A percentile compares a stretch with the other conserved stretches of the same genome.
Evolutionary conservation across 2,113 vertebrate species (phyloP).

Genomic region (Zosterops borbonicus): DNA sequence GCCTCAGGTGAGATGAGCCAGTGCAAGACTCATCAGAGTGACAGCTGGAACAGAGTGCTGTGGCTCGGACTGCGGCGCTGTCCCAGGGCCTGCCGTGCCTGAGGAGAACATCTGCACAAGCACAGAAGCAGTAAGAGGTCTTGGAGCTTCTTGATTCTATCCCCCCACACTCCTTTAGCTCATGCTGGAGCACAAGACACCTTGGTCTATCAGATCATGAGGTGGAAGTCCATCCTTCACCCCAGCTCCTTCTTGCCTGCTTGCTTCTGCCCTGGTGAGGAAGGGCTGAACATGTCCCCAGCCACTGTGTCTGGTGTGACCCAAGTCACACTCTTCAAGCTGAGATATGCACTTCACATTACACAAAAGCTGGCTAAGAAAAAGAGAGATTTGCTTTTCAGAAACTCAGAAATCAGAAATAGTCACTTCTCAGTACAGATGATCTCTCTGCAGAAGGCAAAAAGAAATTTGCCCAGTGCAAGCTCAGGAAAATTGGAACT

Average conservation of each 20-base stretch:
- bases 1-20: conserved; percentile 39
- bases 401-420: background rate
- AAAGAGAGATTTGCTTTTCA: background rate
- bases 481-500: background rate
- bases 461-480: background rate
- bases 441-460: background rate
- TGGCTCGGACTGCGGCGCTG: background rate
- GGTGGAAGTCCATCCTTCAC: background rate
- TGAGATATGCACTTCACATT: background rate
- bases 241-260: background rate
- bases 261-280: background rate
- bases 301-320: background rate
- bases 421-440: background rate
- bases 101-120: conserved; percentile 51
- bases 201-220: background rate
- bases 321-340: background rate
- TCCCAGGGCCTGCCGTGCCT: background rate
- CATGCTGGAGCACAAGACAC: background rate
- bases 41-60: background rate
- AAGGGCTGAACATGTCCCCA: background rate
- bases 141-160: conserved; percentile 3
- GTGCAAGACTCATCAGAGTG: conserved; percentile 9
- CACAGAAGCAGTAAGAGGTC: conserved; percentile 38
- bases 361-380: background rate
- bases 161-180: background rate